These are phyloP conservation scores for Aphaenogaster rudis DNA, from an alignment of 1,140 invertebrate species.

Conservation along the genomic window DNA sequence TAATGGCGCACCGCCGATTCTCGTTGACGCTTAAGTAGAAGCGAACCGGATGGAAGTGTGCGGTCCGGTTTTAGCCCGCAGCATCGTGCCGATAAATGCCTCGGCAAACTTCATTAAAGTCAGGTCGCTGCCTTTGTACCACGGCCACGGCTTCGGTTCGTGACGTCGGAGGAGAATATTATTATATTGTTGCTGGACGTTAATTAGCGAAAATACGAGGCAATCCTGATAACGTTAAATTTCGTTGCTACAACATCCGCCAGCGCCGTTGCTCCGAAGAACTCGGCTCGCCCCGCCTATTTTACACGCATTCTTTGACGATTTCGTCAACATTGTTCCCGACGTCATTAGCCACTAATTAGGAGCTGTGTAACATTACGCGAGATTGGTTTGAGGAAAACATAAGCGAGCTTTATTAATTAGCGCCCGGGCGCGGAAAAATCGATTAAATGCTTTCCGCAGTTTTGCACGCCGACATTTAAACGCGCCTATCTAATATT, in stretches of 20 bases:
- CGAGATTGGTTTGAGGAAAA: constrained; percentile 26
- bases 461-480: constrained; percentile 15
- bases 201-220: constrained; percentile 34
- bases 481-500: constrained; percentile 13
- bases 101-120: constrained; percentile 68
- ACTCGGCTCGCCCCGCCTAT: background rate
- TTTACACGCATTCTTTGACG: constrained; percentile 10
- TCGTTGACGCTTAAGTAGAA: constrained; percentile 36
- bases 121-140: constrained; percentile 50
- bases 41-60: constrained; percentile 36
- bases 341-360: constrained; percentile 52
- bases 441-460: background rate
- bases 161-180: constrained; percentile 20
- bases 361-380: constrained; percentile 24
- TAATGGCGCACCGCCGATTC: constrained; percentile 27
- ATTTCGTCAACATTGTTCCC: constrained; percentile 14
- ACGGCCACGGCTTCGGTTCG: background rate
- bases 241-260: background rate
- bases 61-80: constrained; percentile 50
- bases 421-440: constrained; percentile 21
- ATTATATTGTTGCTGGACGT: constrained; percentile 52
- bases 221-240: constrained; percentile 24
- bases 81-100: constrained; percentile 48
- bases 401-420: constrained; percentile 55
- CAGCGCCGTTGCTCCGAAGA: background rate